Evolutionary conservation across 1,140 invertebrate species (phyloP), one percentile per base, ranked within the genome.

Genomic region (Teleogryllus occipitalis): DNA sequence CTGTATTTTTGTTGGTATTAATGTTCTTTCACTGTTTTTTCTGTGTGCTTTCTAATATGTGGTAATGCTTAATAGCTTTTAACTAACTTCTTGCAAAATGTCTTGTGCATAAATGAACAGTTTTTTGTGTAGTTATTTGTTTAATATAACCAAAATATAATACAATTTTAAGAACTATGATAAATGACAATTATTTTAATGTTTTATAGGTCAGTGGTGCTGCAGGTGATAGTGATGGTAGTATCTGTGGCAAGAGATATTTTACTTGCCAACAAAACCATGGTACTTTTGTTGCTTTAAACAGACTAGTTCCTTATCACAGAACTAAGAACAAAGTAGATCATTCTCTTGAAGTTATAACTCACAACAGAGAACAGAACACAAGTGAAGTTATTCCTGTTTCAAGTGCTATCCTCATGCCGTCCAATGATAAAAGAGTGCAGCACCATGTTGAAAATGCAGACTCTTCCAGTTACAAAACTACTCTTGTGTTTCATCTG

Each of bases 401-500:
- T 48, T 48, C 76, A 77, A 65, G 27, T 47, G 21, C 47, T 8
- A 18, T 39, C 77, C 54, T 76, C 22, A 80, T 80, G 80, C 80
- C 80, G 21, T 78, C 80, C 80, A 74, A 80, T 77, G 75, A 80
- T 47, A 73, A 76, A 75, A 77, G 47, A 65, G 27, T 72, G n/a
- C 27, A 77, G 46, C 79, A 77, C 47, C 22, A 77, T 78, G 76
- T 48, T 21, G 76, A 47, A 14, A 75, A 65, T 47, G 47, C 21
- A 72, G 80, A 78, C 18, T 18, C 8, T n/a, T 49, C 47, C 10
- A 80, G 74, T 49, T 80, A 79, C 47, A 80, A 78, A 78, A 75
- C 80, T n/a, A 80, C 80, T 10, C 74, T 80, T 49, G 80, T 80
- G 47, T 65, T 80, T n/a, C 76, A 75, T 47, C 39, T 80, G 72